Percentiles rank a stretch among this genome's conserved stretches.
Evolutionary conservation across 2,797 vertebrate species (phyloP).

Genomic region (Rhynchonycteris naso): DNA sequence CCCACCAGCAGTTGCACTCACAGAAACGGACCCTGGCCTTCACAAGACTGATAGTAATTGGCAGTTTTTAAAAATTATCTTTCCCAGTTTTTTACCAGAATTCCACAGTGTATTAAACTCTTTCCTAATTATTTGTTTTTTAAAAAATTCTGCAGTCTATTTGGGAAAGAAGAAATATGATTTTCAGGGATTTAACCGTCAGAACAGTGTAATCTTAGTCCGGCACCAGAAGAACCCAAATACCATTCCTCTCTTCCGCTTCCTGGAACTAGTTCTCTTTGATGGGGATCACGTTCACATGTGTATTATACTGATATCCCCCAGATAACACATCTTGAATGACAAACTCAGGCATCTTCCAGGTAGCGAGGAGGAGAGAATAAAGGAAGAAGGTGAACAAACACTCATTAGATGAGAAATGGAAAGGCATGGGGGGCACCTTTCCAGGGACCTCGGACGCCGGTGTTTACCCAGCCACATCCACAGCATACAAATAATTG

Average conservation of each 20-base stretch:
- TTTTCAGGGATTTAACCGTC: conserved; percentile 64
- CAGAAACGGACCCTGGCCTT: neutral
- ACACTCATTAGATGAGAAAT: conserved; percentile 71
- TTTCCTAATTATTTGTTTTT: conserved; percentile 43
- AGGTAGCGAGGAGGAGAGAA: conserved; percentile 69
- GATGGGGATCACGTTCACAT: conserved; percentile 73
- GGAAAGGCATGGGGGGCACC: conserved; percentile 38
- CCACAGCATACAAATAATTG: conserved; percentile 58
- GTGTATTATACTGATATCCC: conserved; percentile 74
- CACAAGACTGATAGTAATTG: conserved; percentile 37
- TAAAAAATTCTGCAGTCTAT: conserved; percentile 8
- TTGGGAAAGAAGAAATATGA: conserved; percentile 23
- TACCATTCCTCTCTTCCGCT: conserved; percentile 50
- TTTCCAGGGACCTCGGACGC: conserved; percentile 41
- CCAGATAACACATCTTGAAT: conserved; percentile 79
- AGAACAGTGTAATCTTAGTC: conserved; percentile 32
- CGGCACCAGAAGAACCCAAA: conserved; percentile 28
- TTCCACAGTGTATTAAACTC: neutral
- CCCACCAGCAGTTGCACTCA: neutral
- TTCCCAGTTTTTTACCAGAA: conserved; percentile 50
- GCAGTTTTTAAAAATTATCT: neutral
- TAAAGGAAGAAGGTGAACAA: conserved; percentile 80
- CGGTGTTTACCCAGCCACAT: conserved; percentile 46
- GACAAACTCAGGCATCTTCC: conserved; percentile 79
- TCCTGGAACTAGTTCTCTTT: conserved; percentile 48